Conservation (phyloP, 2,888 invertebrate genomes). For the Autographa pulchrina region DNA sequence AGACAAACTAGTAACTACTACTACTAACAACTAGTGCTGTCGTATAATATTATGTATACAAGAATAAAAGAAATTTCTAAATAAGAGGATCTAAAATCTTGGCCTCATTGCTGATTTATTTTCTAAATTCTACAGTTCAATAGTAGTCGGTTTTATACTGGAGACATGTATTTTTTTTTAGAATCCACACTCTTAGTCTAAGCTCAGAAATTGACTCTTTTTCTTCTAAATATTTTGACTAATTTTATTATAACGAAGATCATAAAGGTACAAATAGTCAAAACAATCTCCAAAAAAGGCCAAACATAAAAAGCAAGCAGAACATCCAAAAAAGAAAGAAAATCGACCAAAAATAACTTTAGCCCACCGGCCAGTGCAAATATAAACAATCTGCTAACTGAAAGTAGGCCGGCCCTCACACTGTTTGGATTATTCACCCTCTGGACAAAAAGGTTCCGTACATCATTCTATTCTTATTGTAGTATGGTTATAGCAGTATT, state of each 20-base stretch:
- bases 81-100: too few relatives aligned
- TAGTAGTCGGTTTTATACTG: too few relatives aligned
- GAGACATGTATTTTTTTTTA: too few relatives aligned
- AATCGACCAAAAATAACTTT: constrained; percentile 14
- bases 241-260: background rate
- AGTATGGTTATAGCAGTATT: background rate
- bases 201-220: too few relatives aligned
- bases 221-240: too few relatives aligned
- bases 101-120: too few relatives aligned
- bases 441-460: constrained; percentile 5
- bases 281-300: background rate
- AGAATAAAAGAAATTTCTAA: too few relatives aligned
- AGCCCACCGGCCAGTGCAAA: background rate
- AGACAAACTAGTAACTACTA: too few relatives aligned
- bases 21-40: too few relatives aligned
- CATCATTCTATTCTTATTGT: constrained; percentile 1
- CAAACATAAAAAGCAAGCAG: background rate
- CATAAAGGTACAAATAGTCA: background rate
- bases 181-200: too few relatives aligned
- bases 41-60: too few relatives aligned
- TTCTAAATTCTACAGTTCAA: too few relatives aligned
- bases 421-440: constrained; percentile 6
- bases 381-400: constrained; percentile 24
- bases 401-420: constrained; percentile 10
- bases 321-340: background rate